A percentile compares a stretch with the other conserved stretches of the same genome.
These are phyloP conservation scores for Amphiura filiformis DNA, from an alignment of 35 echinoderm and acorn worm species.

Conservation along the genomic window DNA sequence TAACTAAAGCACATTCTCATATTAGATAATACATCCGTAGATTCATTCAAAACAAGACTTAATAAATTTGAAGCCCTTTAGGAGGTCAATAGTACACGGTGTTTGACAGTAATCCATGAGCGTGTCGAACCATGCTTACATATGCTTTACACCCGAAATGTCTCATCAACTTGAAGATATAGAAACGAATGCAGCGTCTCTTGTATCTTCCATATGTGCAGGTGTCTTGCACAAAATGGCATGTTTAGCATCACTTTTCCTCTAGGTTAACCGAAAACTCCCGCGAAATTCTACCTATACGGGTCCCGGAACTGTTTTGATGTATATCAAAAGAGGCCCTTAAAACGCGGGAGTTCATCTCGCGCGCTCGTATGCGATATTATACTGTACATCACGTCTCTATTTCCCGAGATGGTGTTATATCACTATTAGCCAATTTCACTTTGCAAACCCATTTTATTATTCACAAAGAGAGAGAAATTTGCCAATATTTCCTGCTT, in stretches of 20 bases:
- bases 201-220: neutral
- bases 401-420: neutral
- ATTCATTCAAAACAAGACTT: too few relatives aligned
- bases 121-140: neutral
- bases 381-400: neutral
- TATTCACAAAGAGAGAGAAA: conserved; percentile 2
- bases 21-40: too few relatives aligned
- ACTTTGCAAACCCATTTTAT: neutral
- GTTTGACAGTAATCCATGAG: neutral
- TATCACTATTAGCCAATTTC: neutral
- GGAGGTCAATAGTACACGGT: neutral
- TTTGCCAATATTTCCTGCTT: conserved; percentile 14
- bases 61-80: too few relatives aligned
- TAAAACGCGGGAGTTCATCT: neutral
- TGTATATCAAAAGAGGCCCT: neutral
- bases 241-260: conserved; percentile 7
- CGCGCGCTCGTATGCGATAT: neutral
- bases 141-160: neutral
- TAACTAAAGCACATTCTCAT: too few relatives aligned
- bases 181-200: neutral
- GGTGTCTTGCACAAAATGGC: neutral
- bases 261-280: neutral
- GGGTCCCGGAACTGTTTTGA: neutral
- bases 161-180: conserved; percentile 1
- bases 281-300: neutral